Evolutionary conservation across 2,113 vertebrate species (phyloP).

Genomic region (Scomber scombrus): DNA sequence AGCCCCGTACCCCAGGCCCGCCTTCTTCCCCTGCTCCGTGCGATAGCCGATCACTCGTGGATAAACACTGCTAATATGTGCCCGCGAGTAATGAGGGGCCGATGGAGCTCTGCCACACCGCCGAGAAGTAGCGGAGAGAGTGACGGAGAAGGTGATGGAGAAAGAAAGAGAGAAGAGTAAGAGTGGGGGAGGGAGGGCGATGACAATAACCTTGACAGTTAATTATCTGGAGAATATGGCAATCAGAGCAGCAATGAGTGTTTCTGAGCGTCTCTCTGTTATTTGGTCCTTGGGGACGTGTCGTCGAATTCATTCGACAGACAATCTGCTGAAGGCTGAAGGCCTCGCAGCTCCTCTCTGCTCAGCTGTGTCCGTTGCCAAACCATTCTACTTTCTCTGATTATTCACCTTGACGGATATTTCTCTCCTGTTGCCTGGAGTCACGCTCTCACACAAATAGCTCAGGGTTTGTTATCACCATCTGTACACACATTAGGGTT

Average conservation of each 20-base stretch:
- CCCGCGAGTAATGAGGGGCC: constrained; percentile 58
- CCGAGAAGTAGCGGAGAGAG: constrained; percentile 22
- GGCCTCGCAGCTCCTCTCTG: constrained; percentile 59
- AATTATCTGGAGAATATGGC: constrained; percentile 81
- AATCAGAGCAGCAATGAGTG: constrained; percentile 75
- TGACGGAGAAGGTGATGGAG: constrained; percentile 12
- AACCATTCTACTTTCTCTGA: constrained; percentile 42
- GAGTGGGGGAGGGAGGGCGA: constrained; percentile 19
- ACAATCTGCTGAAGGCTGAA: constrained; percentile 60
- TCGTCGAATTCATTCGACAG: constrained; percentile 62
- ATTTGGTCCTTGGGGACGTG: constrained; percentile 66
- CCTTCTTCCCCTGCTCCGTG: constrained; percentile 36
- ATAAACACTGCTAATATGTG: constrained; percentile 68
- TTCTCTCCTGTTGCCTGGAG: constrained; percentile 21
- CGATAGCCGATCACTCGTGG: constrained; percentile 62
- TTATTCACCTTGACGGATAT: constrained; percentile 55
- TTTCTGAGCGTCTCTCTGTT: constrained; percentile 69
- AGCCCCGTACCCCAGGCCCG: constrained; percentile 5
- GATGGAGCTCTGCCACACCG: constrained; percentile 37
- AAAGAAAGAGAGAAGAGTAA: background rate
- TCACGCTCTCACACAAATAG: constrained; percentile 8
- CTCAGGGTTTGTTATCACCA: background rate
- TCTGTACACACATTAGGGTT: background rate
- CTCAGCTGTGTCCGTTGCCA: constrained; percentile 52
- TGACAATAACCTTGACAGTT: constrained; percentile 77